Conservation (phyloP, 2,888 invertebrate species). For the Proisotoma minuta region DNA sequence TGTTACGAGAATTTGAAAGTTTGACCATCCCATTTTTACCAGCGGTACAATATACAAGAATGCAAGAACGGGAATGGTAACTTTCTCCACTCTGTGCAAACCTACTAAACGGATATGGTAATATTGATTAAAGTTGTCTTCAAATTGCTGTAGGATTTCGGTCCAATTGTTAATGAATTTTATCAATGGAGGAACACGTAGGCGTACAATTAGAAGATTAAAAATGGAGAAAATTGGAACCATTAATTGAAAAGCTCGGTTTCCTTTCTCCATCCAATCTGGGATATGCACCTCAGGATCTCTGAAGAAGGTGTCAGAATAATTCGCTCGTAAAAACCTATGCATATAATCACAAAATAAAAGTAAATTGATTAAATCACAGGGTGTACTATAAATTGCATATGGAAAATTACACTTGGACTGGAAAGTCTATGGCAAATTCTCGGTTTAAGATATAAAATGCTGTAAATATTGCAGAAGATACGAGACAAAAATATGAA, state of each 20-base stretch:
- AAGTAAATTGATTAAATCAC: too few relatives aligned
- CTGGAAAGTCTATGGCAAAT: background rate
- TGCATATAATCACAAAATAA: background rate
- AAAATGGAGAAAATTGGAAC: background rate
- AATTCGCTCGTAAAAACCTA: background rate
- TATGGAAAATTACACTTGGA: background rate
- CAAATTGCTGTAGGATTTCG: background rate
- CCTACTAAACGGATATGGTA: background rate
- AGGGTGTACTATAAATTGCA: too few relatives aligned
- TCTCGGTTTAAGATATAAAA: background rate
- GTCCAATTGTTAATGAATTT: background rate
- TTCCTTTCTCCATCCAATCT: background rate
- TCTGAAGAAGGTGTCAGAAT: background rate
- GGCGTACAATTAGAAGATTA: background rate
- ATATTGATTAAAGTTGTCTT: background rate
- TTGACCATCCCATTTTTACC: background rate
- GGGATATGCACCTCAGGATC: background rate
- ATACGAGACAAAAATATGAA: background rate
- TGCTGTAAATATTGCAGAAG: background rate
- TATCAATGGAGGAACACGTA: background rate
- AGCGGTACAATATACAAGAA: background rate
- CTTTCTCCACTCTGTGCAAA: background rate
- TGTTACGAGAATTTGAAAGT: background rate
- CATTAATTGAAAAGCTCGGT: background rate
- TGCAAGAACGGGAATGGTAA: background rate